Evolutionary conservation across 2,113 vertebrate species (phyloP).

Genomic region (Takifugu bimaculatus): DNA sequence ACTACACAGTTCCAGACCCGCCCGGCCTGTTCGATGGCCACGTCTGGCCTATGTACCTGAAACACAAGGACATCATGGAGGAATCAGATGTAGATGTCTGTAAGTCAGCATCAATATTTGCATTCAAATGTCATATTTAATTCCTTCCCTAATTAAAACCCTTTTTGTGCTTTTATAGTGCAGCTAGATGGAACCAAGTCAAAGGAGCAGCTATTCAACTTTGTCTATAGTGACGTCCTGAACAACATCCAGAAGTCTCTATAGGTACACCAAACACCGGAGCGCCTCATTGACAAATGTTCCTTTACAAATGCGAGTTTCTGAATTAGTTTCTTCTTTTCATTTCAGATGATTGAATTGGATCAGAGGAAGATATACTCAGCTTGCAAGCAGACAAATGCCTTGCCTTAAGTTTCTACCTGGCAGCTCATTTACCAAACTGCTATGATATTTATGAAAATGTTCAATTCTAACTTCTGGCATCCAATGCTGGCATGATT

Average conservation of each 20-base stretch:
- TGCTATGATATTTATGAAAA: slow-evolving; percentile 36
- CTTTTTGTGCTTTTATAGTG: slow-evolving; percentile 67
- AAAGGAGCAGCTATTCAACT: slow-evolving; percentile 82
- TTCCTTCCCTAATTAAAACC: not conserved
- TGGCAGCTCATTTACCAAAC: slow-evolving; percentile 64
- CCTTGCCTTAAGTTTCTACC: slow-evolving; percentile 59
- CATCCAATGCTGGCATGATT: slow-evolving; percentile 60
- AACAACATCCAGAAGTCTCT: slow-evolving; percentile 76
- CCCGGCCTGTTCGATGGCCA: slow-evolving; percentile 92
- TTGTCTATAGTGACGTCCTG: slow-evolving; percentile 82
- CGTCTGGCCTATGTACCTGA: slow-evolving; percentile 94
- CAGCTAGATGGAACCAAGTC: slow-evolving; percentile 87
- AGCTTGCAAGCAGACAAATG: slow-evolving; percentile 53
- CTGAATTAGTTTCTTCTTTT: slow-evolving; percentile 1
- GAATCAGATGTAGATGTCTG: slow-evolving; percentile 81
- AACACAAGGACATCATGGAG: slow-evolving; percentile 89
- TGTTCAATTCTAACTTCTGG: slow-evolving; percentile 52
- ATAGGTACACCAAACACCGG: slow-evolving; percentile 39
- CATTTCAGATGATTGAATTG: slow-evolving; percentile 62
- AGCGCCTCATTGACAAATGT: not conserved
- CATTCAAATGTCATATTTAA: accelerated
- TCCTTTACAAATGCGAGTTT: not conserved
- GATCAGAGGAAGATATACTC: slow-evolving; percentile 56
- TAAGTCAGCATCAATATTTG: slow-evolving; percentile 59
- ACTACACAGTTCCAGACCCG: slow-evolving; percentile 86